A percentile compares a stretch with the other conserved stretches of the same genome.
Evolutionary conservation across 2,888 invertebrate species (phyloP).

Genomic region (Carterocephalus palaemon): DNA sequence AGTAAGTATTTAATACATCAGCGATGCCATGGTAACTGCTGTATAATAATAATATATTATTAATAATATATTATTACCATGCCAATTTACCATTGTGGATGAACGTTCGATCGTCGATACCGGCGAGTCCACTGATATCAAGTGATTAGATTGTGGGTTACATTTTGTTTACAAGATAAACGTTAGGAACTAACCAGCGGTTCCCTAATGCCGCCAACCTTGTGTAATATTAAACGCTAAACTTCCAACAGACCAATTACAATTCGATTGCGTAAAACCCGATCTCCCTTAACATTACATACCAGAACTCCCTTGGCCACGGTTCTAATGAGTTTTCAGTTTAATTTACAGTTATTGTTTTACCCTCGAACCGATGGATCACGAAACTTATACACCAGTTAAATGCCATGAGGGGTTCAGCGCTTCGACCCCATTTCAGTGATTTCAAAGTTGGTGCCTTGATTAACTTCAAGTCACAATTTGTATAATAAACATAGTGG

Average conservation of each 20-base stretch:
- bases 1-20: no score
- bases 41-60: no score
- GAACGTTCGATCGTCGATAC: no score
- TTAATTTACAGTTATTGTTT: slow-evolving; percentile 75
- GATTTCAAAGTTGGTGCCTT: slow-evolving; percentile 44
- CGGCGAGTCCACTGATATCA: no score
- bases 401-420: slow-evolving; percentile 49
- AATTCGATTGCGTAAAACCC: slow-evolving; percentile 60
- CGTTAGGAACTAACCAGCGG: slow-evolving; percentile 1
- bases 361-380: slow-evolving; percentile 55
- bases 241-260: slow-evolving; percentile 55
- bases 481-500: slow-evolving; percentile 2
- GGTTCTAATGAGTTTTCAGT: slow-evolving; percentile 71
- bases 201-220: slow-evolving; percentile 29
- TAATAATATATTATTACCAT: no score
- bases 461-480: slow-evolving; percentile 35
- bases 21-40: no score
- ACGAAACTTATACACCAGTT: slow-evolving; percentile 47
- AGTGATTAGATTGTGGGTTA: no score
- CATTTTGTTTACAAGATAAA: no score
- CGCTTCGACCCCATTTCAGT: no score
- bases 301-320: slow-evolving; percentile 37
- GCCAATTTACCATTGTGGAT: no score
- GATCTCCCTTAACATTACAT: slow-evolving; percentile 41
- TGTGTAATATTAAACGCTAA: slow-evolving; percentile 38